Percentiles rank a stretch among this genome's conserved stretches.
These are phyloP conservation scores for Pemphredon lugubris DNA, from an alignment of 2,888 invertebrate species.

Conservation along the genomic window DNA sequence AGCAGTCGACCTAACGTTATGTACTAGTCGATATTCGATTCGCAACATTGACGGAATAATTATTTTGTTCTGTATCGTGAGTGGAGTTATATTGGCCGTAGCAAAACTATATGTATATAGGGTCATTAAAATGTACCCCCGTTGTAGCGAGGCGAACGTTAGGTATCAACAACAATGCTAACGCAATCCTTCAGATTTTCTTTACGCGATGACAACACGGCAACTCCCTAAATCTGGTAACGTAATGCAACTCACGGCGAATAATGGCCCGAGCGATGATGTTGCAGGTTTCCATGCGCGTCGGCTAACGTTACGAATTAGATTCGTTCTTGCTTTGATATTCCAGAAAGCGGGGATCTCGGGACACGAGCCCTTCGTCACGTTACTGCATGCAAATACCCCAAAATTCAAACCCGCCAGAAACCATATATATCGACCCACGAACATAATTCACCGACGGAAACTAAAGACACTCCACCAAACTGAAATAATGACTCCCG, in stretches of 20 bases:
- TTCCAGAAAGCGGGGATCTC: neutral
- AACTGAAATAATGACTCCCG: neutral
- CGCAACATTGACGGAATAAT: too few relatives aligned
- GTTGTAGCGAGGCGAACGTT: too few relatives aligned
- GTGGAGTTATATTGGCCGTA: too few relatives aligned
- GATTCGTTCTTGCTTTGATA: conserved; percentile 6
- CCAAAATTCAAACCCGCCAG: neutral
- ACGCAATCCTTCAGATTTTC: too few relatives aligned
- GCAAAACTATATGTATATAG: too few relatives aligned
- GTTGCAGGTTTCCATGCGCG: neutral
- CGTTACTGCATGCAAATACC: neutral
- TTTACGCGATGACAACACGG: conserved; percentile 7
- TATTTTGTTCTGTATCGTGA: too few relatives aligned
- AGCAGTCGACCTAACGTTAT: neutral
- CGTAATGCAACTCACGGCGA: conserved; percentile 1
- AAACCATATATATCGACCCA: too few relatives aligned
- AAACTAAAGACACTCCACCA: neutral
- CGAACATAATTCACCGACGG: too few relatives aligned
- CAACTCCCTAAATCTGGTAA: conserved; percentile 27
- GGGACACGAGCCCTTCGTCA: neutral
- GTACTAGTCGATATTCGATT: neutral
- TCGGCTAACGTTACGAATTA: conserved; percentile 8
- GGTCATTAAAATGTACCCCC: too few relatives aligned
- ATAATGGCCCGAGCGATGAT: conserved; percentile 21
- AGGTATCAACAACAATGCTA: conserved; percentile 11